Evolutionary conservation across 1,140 invertebrate genomes (phyloP), one percentile per base, ranked within the genome.

Genomic region (Neotoxoptera formosana): DNA sequence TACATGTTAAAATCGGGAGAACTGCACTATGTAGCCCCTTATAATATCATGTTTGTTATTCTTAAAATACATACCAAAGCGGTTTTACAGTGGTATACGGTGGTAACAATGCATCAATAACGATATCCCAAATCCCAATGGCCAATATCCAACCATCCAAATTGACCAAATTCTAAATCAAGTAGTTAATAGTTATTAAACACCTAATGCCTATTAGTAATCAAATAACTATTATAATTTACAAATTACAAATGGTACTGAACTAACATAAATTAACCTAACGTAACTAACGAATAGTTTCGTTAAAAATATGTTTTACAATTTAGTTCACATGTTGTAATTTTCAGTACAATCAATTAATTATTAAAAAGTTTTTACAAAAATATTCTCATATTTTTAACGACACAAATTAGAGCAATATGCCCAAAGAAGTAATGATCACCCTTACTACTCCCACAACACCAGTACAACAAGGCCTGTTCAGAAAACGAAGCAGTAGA

Each of bases 401-500:
- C 21, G 23, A 30, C 9, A 41, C 23, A 23, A 45, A 84, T 84
- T 45, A 84, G 11, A 86, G 25, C 25, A 67, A 45, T 81, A 92
- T 92, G 91, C 48, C 91, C 1, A 92, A 92, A 25, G 91, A 92
- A 92, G 47, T 92, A 36, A 92, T 81, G 20, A 92, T 92, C 21
- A 91, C 90, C 8, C 2, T 91, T 36, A 21, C n/a, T 48, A 14
- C 25, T 25, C 67, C 91, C 6, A 51, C 91, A n/a, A 53, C 91
- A n/a, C 47, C 67, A 36, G 90, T 93, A 30, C 91, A 93, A 86
- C 91, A 93, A 86, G 91, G 91, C 21, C 25, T 93, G 7, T 93
- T 93, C 11, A 93, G 93, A 76, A 93, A 93, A 56, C 93, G 94
- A 86, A 91, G 93, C 9, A 94, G 93, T 60, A 93, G 91, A 56